phyloP scores from a whole-genome alignment of 2,888 invertebrate species.

The Ectobius pallidus region DNA sequence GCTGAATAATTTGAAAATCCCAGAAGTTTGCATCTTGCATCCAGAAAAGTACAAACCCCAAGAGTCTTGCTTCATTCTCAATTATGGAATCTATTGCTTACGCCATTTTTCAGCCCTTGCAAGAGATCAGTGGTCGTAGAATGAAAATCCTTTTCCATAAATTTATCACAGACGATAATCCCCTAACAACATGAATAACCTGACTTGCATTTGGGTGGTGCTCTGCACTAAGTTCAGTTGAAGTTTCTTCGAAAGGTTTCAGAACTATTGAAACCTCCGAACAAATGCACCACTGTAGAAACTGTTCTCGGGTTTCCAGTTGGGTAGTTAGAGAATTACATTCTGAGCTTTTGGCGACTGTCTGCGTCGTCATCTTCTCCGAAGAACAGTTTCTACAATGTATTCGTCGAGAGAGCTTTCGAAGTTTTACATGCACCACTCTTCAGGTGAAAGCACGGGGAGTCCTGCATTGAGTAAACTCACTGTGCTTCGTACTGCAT shows the following conservation, averaged over 20 bases:
- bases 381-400: too few relatives aligned
- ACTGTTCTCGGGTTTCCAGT: too few relatives aligned
- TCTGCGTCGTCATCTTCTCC: too few relatives aligned
- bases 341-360: too few relatives aligned
- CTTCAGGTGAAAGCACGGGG: background rate
- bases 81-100: background rate
- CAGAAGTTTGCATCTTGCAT: background rate
- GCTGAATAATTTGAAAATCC: background rate
- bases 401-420: too few relatives aligned
- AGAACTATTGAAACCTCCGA: background rate
- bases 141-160: background rate
- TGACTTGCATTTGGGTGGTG: background rate
- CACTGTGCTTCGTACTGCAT: background rate
- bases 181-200: background rate
- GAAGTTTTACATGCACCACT: background rate
- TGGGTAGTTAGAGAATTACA: too few relatives aligned
- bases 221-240: background rate
- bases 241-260: background rate
- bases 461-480: background rate
- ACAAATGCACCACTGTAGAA: too few relatives aligned
- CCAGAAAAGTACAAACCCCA: background rate
- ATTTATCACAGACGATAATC: background rate
- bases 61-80: too few relatives aligned
- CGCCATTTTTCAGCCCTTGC: background rate
- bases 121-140: background rate